A percentile compares a stretch with the other conserved stretches of the same genome.
phyloP scores from a whole-genome alignment of 37 sponge, comb jelly and placozoan species.

The Agelas oroides region DNA sequence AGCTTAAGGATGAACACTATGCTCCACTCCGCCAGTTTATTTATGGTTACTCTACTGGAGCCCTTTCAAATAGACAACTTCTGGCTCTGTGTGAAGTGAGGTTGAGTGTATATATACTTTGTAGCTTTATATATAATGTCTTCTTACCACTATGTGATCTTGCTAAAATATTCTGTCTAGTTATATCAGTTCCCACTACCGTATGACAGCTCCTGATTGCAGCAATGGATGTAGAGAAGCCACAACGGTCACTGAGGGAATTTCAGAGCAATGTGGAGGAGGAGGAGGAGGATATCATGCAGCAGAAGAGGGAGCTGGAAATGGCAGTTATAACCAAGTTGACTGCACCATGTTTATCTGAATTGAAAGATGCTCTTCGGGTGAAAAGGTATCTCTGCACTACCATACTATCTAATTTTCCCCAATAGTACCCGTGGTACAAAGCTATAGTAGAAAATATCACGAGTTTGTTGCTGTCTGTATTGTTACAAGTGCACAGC shows the following conservation, averaged over 20 bases:
- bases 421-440: too few relatives aligned
- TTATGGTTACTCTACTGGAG: constrained; percentile 63
- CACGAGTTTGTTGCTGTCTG: too few relatives aligned
- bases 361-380: constrained; percentile 21
- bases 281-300: constrained; percentile 11
- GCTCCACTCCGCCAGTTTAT: constrained; percentile 9
- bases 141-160: background rate
- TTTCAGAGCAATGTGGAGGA: constrained; percentile 12
- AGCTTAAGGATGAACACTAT: constrained; percentile 20
- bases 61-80: constrained; percentile 51
- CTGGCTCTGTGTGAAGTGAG: constrained; percentile 74
- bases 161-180: background rate
- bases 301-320: constrained; percentile 35
- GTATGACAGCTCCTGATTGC: constrained; percentile 25
- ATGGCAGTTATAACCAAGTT: constrained; percentile 37
- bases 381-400: constrained; percentile 38
- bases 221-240: constrained; percentile 49
- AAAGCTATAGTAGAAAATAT: too few relatives aligned
- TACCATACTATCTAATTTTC: too few relatives aligned
- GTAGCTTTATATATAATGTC: background rate
- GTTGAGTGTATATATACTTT: background rate
- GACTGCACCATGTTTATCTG: constrained; percentile 31
- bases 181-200: background rate
- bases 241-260: constrained; percentile 6
- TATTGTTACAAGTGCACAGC: too few relatives aligned